A percentile compares a stretch with the other conserved stretches of the same genome.
These are phyloP conservation scores for Ctenoplectra terminalis DNA, from an alignment of 1,140 invertebrate genomes.

Conservation along the genomic window DNA sequence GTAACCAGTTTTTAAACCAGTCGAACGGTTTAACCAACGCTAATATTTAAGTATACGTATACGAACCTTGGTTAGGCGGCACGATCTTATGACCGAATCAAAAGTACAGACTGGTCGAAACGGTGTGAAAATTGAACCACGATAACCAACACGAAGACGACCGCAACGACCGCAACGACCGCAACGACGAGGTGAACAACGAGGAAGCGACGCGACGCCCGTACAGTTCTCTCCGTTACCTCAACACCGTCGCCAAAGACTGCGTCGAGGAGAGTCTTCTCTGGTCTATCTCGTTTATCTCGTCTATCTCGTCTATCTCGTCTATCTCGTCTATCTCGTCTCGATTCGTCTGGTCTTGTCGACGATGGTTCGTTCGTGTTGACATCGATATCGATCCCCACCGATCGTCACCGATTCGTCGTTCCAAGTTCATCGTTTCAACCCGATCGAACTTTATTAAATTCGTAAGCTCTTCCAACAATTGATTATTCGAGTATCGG, in stretches of 20 bases:
- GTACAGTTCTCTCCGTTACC: constrained; percentile 31
- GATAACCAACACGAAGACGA: too few relatives aligned
- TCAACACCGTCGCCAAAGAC: constrained; percentile 46
- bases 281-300: background rate
- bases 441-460: background rate
- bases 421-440: background rate
- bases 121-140: too few relatives aligned
- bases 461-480: background rate
- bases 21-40: too few relatives aligned
- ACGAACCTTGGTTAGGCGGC: too few relatives aligned
- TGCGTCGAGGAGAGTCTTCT: constrained; percentile 15
- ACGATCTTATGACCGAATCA: too few relatives aligned
- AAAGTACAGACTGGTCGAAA: too few relatives aligned
- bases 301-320: background rate
- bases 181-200: constrained; percentile 41
- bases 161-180: background rate
- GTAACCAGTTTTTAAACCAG: too few relatives aligned
- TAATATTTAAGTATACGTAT: too few relatives aligned
- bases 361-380: too few relatives aligned
- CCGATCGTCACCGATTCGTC: background rate
- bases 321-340: too few relatives aligned
- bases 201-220: constrained; percentile 45
- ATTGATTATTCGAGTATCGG: too few relatives aligned
- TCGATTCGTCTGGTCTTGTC: too few relatives aligned
- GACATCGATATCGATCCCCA: constrained; percentile 5